phyloP scores from a whole-genome alignment of 2,113 vertebrate genomes.

The Amphiprion percula region DNA sequence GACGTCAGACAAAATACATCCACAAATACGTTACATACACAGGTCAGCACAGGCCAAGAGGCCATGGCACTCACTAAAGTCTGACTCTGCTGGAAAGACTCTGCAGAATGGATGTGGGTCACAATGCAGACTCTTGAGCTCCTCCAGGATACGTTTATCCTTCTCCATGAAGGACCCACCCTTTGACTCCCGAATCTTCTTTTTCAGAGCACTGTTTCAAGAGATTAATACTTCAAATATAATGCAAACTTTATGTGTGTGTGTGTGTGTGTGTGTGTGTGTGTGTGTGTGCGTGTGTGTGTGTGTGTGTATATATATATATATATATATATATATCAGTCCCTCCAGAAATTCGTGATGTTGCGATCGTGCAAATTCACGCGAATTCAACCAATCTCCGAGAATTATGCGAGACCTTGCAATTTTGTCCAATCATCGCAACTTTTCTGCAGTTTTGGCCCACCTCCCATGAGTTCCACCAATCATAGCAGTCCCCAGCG shows the following conservation, averaged over 20 bases:
- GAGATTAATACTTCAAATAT: background rate
- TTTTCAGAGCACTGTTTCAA: constrained; percentile 70
- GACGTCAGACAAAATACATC: background rate
- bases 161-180: constrained; percentile 45
- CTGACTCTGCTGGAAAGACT: constrained; percentile 73
- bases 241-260: background rate
- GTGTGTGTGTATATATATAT: too few relatives aligned
- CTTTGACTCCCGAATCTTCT: constrained; percentile 60
- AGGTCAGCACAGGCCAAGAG: rapidly evolving
- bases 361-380: too few relatives aligned
- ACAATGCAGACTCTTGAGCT: constrained; percentile 77
- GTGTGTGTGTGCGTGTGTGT: too few relatives aligned
- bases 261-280: too few relatives aligned
- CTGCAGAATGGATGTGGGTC: constrained; percentile 75
- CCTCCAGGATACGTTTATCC: constrained; percentile 74
- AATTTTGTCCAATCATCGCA: too few relatives aligned
- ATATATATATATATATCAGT: too few relatives aligned
- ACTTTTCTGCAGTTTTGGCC: too few relatives aligned
- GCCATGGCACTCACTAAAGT: constrained; percentile 65
- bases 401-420: too few relatives aligned
- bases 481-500: too few relatives aligned
- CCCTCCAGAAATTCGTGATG: too few relatives aligned
- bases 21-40: background rate
- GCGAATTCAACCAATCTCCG: too few relatives aligned
- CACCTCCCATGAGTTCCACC: too few relatives aligned